Evolutionary conservation across 2,113 vertebrate genomes (phyloP), one percentile per base, ranked within the genome.

Genomic region (Bufo bufo): DNA sequence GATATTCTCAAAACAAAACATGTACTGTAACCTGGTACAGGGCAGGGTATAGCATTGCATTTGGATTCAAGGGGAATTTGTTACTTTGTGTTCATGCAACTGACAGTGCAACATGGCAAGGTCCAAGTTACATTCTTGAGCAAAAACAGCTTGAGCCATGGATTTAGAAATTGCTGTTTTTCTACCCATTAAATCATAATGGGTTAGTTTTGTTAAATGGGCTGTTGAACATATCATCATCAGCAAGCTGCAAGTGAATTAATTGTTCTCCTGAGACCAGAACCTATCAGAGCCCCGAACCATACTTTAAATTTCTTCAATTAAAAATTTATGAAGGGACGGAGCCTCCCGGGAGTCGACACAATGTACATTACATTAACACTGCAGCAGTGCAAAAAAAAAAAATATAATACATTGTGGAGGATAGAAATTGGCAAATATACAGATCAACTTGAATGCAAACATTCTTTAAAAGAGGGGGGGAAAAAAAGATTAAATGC

Each of bases 351-450:
- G 81, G 45, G 81, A 66, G 9, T 49, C 66, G 19, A 74, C 43
- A 63, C 45, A 11, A 61, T 43, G 33, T 49, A 47, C 43, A 82
- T 65, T 63, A 61, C 43, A 75, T 50, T 49, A 59, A 82, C 45
- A 50, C 7, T 17, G 19, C 47, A 54, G 14, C 8, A 20, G 17
- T 33, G 33, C 33, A 83, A 19, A 58, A 50, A 16, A 83, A 69
- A 49, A 11, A 54, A 54, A 54, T 1, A 54, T 1, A 84, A 65
- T 7, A 52, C 23, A 85, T 72, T 71, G 47, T 66, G 61, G 10
- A 3, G 23, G 45, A 59, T 16, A 20, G 52, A 89, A 89, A 17
- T 69, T 89, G 90, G 82, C 92, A 93, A 92, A 80, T 89, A 91
- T 91, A 90, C 4, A 0, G 6, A 23, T 84, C 12, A 9, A 61